Percentiles rank a stretch among this genome's conserved stretches.
These are phyloP conservation scores for Muscicapa adusta DNA, from an alignment of 2,113 vertebrate genomes.

Conservation along the genomic window DNA sequence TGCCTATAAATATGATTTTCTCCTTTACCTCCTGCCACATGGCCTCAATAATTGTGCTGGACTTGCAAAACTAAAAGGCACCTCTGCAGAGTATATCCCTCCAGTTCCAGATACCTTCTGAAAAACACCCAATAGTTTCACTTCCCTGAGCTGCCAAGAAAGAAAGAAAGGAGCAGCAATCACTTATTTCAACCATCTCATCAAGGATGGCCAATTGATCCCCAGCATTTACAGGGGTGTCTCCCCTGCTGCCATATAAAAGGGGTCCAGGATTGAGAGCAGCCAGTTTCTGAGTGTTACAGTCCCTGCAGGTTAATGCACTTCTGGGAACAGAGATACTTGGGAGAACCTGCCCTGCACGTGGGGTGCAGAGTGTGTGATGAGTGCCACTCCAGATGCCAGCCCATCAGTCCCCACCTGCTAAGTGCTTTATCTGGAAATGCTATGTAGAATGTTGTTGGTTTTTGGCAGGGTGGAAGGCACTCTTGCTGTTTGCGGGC, in stretches of 20 bases:
- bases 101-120: not conserved
- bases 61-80: not conserved
- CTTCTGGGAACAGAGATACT: not conserved
- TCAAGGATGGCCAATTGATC: not conserved
- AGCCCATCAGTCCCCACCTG: not conserved
- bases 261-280: not conserved
- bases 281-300: not conserved
- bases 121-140: not conserved
- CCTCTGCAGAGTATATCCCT: not conserved
- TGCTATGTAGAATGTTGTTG: not conserved
- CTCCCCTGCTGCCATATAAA: not conserved
- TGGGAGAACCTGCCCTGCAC: not conserved
- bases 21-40: not conserved
- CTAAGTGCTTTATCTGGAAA: not conserved
- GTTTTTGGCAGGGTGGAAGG: not conserved
- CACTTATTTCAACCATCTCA: not conserved
- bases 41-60: not conserved
- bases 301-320: fast-evolving
- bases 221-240: not conserved
- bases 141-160: not conserved
- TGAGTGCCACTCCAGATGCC: not conserved
- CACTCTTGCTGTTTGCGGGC: not conserved
- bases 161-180: not conserved
- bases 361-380: not conserved
- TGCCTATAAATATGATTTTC: not conserved